Evolutionary conservation across 2,888 invertebrate species (phyloP).

Genomic region (Poecilobothrus nobilitatus): DNA sequence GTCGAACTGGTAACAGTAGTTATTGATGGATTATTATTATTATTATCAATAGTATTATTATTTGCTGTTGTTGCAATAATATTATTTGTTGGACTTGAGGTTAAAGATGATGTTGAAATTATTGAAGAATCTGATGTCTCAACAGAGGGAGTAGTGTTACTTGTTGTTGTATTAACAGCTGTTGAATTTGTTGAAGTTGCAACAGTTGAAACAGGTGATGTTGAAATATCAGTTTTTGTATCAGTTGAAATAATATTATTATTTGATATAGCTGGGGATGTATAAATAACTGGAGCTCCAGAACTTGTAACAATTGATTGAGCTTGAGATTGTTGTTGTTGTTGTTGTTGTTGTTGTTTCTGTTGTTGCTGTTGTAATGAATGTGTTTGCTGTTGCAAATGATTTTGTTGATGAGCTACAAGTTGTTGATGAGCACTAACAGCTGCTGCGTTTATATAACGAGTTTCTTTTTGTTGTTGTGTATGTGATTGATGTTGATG

Average conservation of each 20-base stretch:
- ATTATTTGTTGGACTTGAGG: constrained; percentile 24
- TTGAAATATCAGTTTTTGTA: constrained; percentile 11
- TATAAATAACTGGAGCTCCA: constrained; percentile 26
- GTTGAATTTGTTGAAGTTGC: constrained; percentile 17
- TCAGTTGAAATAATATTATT: constrained; percentile 21
- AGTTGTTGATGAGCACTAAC: constrained; percentile 16
- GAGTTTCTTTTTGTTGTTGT: constrained; percentile 33
- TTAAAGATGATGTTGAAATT: constrained; percentile 30
- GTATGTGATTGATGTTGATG: constrained; percentile 34
- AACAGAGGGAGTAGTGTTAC: constrained; percentile 13
- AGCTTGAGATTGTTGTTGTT: constrained; percentile 26
- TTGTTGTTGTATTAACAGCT: not conserved
- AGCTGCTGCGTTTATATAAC: not conserved
- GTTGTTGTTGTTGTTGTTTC: constrained; percentile 22
- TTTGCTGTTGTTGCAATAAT: constrained; percentile 26
- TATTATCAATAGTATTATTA: constrained; percentile 20
- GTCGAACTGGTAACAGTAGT: not conserved
- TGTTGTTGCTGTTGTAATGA: constrained; percentile 38
- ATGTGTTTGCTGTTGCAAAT: constrained; percentile 35
- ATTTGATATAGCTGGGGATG: constrained; percentile 25
- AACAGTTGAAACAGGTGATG: constrained; percentile 9
- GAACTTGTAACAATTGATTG: constrained; percentile 28
- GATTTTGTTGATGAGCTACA: constrained; percentile 19
- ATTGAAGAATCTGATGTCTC: constrained; percentile 22
- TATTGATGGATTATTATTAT: constrained; percentile 15